Evolutionary conservation across 2,113 vertebrate genomes (phyloP).

Genomic region (Meleagris gallopavo): DNA sequence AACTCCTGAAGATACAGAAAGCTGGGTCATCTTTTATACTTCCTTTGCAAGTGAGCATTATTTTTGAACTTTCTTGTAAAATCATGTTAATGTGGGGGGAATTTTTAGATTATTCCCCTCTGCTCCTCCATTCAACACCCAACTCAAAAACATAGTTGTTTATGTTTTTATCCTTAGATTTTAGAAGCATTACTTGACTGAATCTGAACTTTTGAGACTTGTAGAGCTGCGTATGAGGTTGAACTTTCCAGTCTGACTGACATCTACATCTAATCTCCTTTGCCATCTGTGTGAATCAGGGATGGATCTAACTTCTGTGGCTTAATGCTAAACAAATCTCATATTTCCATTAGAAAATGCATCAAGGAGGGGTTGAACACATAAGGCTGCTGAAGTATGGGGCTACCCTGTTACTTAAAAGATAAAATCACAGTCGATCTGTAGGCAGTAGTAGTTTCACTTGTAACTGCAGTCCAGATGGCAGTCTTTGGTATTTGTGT

Average conservation of each 20-base stretch:
- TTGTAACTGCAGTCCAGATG: not conserved
- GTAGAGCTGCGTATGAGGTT: not conserved
- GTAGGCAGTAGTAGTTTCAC: not conserved
- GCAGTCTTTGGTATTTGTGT: not conserved
- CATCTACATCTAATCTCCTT: not conserved
- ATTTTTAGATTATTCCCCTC: not conserved
- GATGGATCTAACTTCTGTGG: not conserved
- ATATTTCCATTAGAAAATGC: not conserved
- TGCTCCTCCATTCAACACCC: not conserved
- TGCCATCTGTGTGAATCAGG: not conserved
- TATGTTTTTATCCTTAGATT: not conserved
- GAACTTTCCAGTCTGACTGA: not conserved
- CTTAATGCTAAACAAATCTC: not conserved
- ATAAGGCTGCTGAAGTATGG: not conserved
- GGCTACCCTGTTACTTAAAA: not conserved
- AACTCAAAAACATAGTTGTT: not conserved
- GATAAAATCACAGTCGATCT: not conserved
- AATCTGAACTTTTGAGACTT: not conserved
- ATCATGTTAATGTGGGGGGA: not conserved
- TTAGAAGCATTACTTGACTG: not conserved
- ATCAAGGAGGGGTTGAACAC: not conserved
- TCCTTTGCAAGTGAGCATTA: not conserved
- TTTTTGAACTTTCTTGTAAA: constrained; percentile 19
- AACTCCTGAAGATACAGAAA: not conserved
- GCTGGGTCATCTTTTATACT: not conserved